These are phyloP conservation scores for Eristalinus aeneus DNA, from an alignment of 2,888 invertebrate species.

Conservation along the genomic window DNA sequence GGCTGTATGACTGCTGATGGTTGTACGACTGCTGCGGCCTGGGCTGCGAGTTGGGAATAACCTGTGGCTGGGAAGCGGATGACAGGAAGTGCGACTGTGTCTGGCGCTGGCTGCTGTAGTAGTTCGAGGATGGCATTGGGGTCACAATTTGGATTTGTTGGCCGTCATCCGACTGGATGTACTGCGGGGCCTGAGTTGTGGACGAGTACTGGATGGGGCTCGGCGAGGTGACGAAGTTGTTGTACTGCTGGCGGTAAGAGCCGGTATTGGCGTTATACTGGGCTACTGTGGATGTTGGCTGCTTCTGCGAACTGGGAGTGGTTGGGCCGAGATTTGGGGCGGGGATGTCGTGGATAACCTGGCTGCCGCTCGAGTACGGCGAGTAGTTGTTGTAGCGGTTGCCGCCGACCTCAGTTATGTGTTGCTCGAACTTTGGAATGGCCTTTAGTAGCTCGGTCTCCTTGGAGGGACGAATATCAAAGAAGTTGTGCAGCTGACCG, in stretches of 20 bases:
- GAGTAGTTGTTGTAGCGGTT: slow-evolving; percentile 74
- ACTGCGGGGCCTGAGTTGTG: slow-evolving; percentile 75
- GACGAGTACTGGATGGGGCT: slow-evolving; percentile 61
- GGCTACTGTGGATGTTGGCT: slow-evolving; percentile 67
- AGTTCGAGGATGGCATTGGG: slow-evolving; percentile 76
- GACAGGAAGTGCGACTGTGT: slow-evolving; percentile 57
- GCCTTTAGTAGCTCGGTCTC: slow-evolving; percentile 88
- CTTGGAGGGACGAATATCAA: slow-evolving; percentile 81
- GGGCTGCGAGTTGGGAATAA: slow-evolving; percentile 75
- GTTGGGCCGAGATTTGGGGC: slow-evolving; percentile 78
- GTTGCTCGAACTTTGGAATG: slow-evolving; percentile 90
- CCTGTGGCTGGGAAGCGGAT: slow-evolving; percentile 74
- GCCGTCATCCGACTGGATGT: slow-evolving; percentile 77
- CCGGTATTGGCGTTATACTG: slow-evolving; percentile 71
- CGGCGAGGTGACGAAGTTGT: slow-evolving; percentile 74
- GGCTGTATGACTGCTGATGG: slow-evolving; percentile 71
- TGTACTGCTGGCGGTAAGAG: slow-evolving; percentile 72
- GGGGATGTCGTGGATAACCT: slow-evolving; percentile 79
- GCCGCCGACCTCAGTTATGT: slow-evolving; percentile 83
- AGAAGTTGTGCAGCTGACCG: slow-evolving; percentile 76
- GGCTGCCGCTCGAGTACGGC: slow-evolving; percentile 72
- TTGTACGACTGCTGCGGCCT: slow-evolving; percentile 72
- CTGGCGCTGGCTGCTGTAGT: slow-evolving; percentile 74
- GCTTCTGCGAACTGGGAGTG: slow-evolving; percentile 44
- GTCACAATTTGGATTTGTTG: slow-evolving; percentile 80